These are phyloP conservation scores for Tragelaphus strepsiceros DNA, from an alignment of 2,113 vertebrate genomes.

Conservation along the genomic window DNA sequence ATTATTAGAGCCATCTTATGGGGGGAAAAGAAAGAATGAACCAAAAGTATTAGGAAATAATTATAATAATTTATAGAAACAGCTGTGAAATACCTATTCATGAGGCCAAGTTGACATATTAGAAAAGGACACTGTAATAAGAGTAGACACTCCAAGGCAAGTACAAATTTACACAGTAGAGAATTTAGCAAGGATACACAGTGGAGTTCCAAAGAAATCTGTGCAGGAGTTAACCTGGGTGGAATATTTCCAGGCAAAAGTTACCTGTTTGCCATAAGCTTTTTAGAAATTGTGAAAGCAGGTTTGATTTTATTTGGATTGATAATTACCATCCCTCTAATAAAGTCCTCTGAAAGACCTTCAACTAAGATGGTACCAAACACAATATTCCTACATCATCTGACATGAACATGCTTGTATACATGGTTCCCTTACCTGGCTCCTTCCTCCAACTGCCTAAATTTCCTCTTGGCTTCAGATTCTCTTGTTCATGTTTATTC, in stretches of 20 bases:
- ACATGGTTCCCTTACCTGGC: not conserved
- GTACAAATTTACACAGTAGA: not conserved
- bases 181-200: not conserved
- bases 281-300: not conserved
- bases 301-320: not conserved
- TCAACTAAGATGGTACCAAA: not conserved
- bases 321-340: not conserved
- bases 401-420: not conserved
- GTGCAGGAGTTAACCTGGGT: not conserved
- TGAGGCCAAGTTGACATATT: not conserved
- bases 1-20: not conserved
- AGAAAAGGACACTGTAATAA: not conserved
- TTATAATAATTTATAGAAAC: not conserved
- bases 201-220: not conserved
- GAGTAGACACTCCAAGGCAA: not conserved
- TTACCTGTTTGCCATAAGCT: not conserved
- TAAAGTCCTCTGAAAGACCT: not conserved
- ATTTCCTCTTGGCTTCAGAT: not conserved
- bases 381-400: not conserved
- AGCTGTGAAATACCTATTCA: not conserved
- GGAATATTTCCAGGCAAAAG: not conserved
- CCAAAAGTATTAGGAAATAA: not conserved
- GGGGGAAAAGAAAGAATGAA: fast-evolving
- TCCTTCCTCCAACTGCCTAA: not conserved
- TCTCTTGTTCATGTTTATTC: not conserved